phyloP scores from a whole-genome alignment of 2,888 invertebrate species.

The Emmelina monodactyla region DNA sequence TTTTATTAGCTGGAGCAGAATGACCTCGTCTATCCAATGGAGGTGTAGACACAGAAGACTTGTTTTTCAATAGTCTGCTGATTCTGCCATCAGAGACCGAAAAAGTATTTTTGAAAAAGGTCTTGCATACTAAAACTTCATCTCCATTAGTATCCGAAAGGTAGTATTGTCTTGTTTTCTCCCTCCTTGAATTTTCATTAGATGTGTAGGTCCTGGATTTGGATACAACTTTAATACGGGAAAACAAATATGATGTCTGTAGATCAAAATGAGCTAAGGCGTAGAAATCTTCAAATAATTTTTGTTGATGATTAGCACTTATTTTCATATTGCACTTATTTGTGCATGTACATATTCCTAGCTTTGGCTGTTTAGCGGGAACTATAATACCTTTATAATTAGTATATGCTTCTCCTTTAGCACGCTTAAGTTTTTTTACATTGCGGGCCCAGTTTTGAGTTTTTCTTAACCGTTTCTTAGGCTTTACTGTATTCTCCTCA shows the following conservation, averaged over 20 bases:
- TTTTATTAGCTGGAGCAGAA: slow-evolving; percentile 12
- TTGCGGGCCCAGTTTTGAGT: slow-evolving; percentile 5
- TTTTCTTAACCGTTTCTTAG: slow-evolving; percentile 7
- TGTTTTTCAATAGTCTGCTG: slow-evolving; percentile 13
- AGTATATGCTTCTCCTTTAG: slow-evolving; percentile 11
- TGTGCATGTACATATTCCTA: slow-evolving; percentile 4
- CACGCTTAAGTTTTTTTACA: slow-evolving; percentile 11
- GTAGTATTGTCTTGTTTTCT: slow-evolving; percentile 6
- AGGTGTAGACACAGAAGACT: slow-evolving; percentile 7
- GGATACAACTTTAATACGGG: slow-evolving; percentile 9
- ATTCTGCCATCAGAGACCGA: slow-evolving; percentile 13
- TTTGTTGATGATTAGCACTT: slow-evolving; percentile 6
- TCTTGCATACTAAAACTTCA: slow-evolving; percentile 8
- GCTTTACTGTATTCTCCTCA: background rate
- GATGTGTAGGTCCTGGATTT: slow-evolving; percentile 5
- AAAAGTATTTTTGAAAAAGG: slow-evolving; percentile 13
- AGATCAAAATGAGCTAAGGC: slow-evolving; percentile 11
- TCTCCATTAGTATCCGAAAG: slow-evolving; percentile 8
- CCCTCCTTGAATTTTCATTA: slow-evolving; percentile 5
- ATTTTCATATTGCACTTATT: slow-evolving; percentile 12
- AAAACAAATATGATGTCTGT: slow-evolving; percentile 12
- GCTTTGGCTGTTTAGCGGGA: slow-evolving; percentile 5
- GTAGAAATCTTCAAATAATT: slow-evolving; percentile 6
- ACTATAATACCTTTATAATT: slow-evolving; percentile 5
- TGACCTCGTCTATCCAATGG: slow-evolving; percentile 10